Conservation (phyloP, 2,113 vertebrate species). For the Gorsachius goisagi region DNA sequence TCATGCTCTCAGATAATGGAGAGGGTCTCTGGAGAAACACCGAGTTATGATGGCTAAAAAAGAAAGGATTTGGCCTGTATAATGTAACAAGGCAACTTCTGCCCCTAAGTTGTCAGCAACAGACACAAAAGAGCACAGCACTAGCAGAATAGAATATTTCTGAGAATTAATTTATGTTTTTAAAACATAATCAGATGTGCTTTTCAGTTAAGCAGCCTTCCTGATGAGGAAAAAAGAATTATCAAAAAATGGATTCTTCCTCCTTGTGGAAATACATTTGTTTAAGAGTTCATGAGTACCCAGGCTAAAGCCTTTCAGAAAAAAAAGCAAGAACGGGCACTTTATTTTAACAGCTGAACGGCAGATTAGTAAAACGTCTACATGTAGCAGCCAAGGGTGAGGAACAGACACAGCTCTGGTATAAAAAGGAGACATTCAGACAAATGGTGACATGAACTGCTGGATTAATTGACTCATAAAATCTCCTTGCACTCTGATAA, state of each 20-base stretch:
- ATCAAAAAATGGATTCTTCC: background rate
- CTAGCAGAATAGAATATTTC: background rate
- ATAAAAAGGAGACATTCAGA: background rate
- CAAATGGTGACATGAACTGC: background rate
- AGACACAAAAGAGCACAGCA: background rate
- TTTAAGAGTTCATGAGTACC: background rate
- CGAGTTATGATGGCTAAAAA: accelerated
- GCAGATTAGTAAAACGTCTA: background rate
- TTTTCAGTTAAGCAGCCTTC: background rate
- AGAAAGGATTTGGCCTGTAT: background rate
- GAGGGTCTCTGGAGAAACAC: background rate
- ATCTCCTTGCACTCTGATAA: background rate
- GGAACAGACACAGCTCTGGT: background rate
- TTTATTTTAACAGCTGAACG: background rate
- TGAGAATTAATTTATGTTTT: background rate
- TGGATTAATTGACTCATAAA: background rate
- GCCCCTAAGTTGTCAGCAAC: background rate
- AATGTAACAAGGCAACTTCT: background rate
- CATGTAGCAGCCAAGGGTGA: background rate
- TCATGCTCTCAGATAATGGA: background rate
- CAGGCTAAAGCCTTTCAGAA: background rate
- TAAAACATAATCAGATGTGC: background rate
- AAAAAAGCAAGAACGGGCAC: background rate
- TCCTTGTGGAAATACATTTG: background rate
- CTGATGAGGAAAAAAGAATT: background rate